Percentiles rank a stretch among this genome's conserved stretches.
Evolutionary conservation across 2,113 vertebrate species (phyloP).

Genomic region (Lycaon pictus): DNA sequence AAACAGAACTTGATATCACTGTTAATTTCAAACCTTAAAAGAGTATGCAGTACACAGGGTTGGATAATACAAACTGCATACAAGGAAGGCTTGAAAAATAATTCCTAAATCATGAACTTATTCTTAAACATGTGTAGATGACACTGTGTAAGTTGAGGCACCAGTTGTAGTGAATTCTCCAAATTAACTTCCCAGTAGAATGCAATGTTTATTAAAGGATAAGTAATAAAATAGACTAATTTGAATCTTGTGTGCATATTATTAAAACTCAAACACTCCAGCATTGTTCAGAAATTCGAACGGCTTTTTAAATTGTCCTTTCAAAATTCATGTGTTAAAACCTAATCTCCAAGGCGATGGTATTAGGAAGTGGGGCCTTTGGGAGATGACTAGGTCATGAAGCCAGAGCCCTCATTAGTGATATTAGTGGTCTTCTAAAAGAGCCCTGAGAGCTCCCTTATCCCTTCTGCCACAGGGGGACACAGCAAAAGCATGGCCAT

Average conservation of each 20-base stretch:
- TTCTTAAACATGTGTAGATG: background rate
- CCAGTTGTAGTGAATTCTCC: background rate
- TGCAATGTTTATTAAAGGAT: slow-evolving; percentile 14
- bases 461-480: background rate
- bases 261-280: background rate
- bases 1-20: background rate
- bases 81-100: background rate
- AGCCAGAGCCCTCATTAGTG: background rate
- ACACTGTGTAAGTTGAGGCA: background rate
- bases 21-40: slow-evolving; percentile 51
- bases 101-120: background rate
- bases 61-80: background rate
- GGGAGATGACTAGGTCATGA: background rate
- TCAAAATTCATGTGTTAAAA: background rate
- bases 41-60: background rate
- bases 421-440: background rate
- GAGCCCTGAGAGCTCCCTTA: background rate
- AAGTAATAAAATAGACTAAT: slow-evolving; percentile 14
- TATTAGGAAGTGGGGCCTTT: background rate
- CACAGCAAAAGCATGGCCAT: background rate
- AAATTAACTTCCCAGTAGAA: slow-evolving; percentile 47
- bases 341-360: background rate
- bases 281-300: slow-evolving; percentile 26
- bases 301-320: background rate
- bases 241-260: background rate